Evolutionary conservation across 2,888 invertebrate genomes (phyloP).

Genomic region (Conus canariensis): DNA sequence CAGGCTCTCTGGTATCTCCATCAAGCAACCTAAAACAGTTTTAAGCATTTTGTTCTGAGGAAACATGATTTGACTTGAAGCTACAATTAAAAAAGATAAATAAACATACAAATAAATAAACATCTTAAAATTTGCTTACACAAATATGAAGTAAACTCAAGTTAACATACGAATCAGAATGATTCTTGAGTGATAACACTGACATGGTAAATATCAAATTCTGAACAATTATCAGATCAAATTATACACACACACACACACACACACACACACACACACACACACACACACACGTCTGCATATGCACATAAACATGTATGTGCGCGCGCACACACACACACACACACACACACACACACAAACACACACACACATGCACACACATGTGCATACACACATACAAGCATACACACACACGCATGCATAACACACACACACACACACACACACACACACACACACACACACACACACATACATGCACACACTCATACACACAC

Average conservation of each 20-base stretch:
- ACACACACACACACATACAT: too few relatives aligned
- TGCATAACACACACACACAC: too few relatives aligned
- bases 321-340: neutral
- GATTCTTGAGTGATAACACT: neutral
- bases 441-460: too few relatives aligned
- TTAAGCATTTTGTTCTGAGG: neutral
- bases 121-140: neutral
- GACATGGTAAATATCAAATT: neutral
- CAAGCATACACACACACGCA: too few relatives aligned
- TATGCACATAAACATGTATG: neutral
- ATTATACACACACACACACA: neutral
- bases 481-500: too few relatives aligned
- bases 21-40: constrained; percentile 32
- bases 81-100: neutral
- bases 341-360: neutral
- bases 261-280: neutral
- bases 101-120: neutral
- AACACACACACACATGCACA: constrained; percentile 2
- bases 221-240: too few relatives aligned
- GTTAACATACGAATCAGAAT: neutral
- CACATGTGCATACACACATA: neutral
- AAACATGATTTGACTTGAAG: neutral
- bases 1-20: constrained; percentile 24
- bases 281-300: neutral
- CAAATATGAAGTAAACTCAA: neutral